A percentile compares a stretch with the other conserved stretches of the same genome.
Conservation (phyloP, 2,888 invertebrate species). For the Leptothorax acervorum region DNA sequence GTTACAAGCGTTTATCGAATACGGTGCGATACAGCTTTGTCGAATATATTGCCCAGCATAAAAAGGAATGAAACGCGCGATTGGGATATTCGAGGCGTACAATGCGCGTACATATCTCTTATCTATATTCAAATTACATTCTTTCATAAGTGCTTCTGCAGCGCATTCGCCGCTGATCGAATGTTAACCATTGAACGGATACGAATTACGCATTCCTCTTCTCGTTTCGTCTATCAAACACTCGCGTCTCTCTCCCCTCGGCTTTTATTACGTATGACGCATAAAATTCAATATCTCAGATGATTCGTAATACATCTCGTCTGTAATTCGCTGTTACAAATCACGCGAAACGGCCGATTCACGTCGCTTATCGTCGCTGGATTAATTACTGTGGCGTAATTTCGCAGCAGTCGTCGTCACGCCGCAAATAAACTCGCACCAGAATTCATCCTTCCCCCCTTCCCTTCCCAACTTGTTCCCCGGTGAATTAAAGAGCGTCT, state of each 20-base stretch:
- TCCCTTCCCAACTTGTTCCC: neutral
- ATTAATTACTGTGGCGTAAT: constrained; percentile 48
- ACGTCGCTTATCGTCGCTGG: constrained; percentile 6
- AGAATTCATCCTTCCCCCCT: constrained; percentile 6
- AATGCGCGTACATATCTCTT: constrained; percentile 31
- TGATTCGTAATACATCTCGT: neutral
- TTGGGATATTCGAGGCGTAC: neutral
- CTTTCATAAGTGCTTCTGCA: constrained; percentile 58
- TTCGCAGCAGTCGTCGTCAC: constrained; percentile 37
- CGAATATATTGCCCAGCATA: constrained; percentile 7
- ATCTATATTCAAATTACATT: constrained; percentile 48
- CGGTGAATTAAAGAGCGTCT: constrained; percentile 45
- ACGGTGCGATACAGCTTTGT: constrained; percentile 58
- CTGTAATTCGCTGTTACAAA: neutral
- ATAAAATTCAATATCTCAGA: constrained; percentile 19
- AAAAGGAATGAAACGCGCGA: constrained; percentile 16
- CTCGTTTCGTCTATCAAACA: neutral
- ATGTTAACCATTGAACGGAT: neutral
- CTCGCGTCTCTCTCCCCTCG: neutral
- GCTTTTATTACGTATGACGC: neutral
- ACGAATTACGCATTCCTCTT: neutral
- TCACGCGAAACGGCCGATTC: constrained; percentile 1
- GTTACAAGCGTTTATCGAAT: constrained; percentile 63
- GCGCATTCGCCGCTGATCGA: constrained; percentile 58
- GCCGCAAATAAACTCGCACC: constrained; percentile 33